Evolutionary conservation across 2,888 invertebrate genomes (phyloP), one percentile per base, ranked within the genome.

Genomic region (Syrista parreyssii): DNA sequence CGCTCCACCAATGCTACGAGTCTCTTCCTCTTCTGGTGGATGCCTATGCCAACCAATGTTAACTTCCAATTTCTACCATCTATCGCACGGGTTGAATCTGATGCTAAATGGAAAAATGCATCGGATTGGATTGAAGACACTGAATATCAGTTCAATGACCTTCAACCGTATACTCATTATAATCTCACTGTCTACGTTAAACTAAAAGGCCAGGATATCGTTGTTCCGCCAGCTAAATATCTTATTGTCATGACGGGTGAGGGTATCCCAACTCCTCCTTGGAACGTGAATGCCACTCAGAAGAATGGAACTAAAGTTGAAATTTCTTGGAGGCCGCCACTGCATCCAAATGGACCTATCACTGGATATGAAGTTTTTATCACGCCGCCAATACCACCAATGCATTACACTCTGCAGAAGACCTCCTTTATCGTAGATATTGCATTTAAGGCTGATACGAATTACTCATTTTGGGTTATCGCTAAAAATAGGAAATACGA

Each of bases 181-280:
- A 96, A 96, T 83, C 93, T 97, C 79, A 97, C 96, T 0, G 95
- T 97, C 75, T 96, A 95, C 89, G 95, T 96, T 0, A 92, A 94
- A 77, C 89, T 93, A 78, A 93, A 93, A 82, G 93, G 93, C 0
- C 93, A 93, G 68, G 92, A 89, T 32, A 89, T 88, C 1, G 93
- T 93, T 0, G 95, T 94, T 80, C 93, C 95, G 0, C 95, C 96
- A 0, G 94, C 93, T 71, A 94, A 94, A 85, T 92, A 91, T 80
- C 92, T 93, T 6, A 92, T 93, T 74, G 93, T 94, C 0, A 94
- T 92, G n/a, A 97, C 97, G 0, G 93, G 92, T 0, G 95, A 96
- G 92, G 95, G 95, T 89, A 93, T 93, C 4, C 96, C 97, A 0
- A 94, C 94, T 9, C 93, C 94, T n/a, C 97, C 97, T 0, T 92